Percentiles rank a stretch among this genome's conserved stretches.
These are phyloP conservation scores for Drosophila heteroneura DNA, from an alignment of 2,888 invertebrate genomes.

Conservation along the genomic window DNA sequence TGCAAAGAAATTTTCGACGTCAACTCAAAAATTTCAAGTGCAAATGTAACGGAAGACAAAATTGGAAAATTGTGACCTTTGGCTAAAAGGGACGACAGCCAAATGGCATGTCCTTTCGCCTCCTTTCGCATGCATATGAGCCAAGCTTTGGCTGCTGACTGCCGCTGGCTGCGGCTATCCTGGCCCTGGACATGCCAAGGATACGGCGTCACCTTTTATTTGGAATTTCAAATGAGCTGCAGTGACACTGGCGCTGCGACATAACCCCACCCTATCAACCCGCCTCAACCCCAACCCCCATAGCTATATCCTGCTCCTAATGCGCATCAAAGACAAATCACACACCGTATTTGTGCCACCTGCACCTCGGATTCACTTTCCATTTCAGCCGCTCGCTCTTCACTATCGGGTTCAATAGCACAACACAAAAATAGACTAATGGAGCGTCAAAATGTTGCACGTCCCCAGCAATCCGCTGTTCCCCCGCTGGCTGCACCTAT, in stretches of 20 bases:
- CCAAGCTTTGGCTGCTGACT: constrained; percentile 28
- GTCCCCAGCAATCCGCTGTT: background rate
- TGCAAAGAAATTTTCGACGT: constrained; percentile 29
- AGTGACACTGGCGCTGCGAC: constrained; percentile 37
- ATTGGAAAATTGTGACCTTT: constrained; percentile 54
- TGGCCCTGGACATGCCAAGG: constrained; percentile 61
- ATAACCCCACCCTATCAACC: background rate
- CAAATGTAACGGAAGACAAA: constrained; percentile 38
- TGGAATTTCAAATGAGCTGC: constrained; percentile 67
- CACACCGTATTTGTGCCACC: constrained; percentile 19
- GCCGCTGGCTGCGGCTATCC: constrained; percentile 44
- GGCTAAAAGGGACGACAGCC: constrained; percentile 35
- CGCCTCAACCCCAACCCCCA: background rate
- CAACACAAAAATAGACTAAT: constrained; percentile 73
- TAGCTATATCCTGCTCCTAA: constrained; percentile 2
- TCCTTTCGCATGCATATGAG: constrained; percentile 48
- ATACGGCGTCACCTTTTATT: constrained; percentile 50
- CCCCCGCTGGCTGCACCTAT: constrained; percentile 38
- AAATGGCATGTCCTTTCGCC: constrained; percentile 54
- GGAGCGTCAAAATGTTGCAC: constrained; percentile 42
- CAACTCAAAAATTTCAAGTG: constrained; percentile 63
- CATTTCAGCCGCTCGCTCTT: constrained; percentile 32
- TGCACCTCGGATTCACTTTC: constrained; percentile 45
- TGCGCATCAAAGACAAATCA: constrained; percentile 31
- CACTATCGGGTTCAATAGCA: constrained; percentile 75